phyloP scores from a whole-genome alignment of 2,113 vertebrate genomes.

The Ictalurus punctatus region DNA sequence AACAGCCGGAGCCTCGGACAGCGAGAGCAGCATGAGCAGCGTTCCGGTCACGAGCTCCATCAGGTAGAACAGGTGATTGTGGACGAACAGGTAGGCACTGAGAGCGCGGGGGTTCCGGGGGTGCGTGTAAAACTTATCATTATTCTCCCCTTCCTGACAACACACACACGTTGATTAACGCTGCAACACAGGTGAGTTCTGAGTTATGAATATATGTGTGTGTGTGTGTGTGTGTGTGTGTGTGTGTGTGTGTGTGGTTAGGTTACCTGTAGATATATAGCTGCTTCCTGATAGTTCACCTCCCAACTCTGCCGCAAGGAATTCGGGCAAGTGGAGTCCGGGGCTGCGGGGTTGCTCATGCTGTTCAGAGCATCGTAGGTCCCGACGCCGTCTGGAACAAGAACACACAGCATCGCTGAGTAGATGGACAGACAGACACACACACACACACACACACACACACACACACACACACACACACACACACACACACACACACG shows the following conservation, averaged over 20 bases:
- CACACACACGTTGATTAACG: neutral
- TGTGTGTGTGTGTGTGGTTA: neutral
- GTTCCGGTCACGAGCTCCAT: constrained; percentile 92
- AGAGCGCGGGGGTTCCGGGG: constrained; percentile 88
- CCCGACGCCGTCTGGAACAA: constrained; percentile 72
- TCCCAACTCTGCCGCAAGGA: constrained; percentile 86
- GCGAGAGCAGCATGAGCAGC: constrained; percentile 89
- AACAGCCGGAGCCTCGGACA: constrained; percentile 93
- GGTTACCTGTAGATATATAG: constrained; percentile 95
- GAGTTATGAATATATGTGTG: neutral
- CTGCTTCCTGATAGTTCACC: constrained; percentile 96
- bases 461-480: neutral
- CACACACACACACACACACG: neutral
- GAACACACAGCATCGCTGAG: neutral
- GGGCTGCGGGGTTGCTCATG: constrained; percentile 68
- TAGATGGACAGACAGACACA: neutral
- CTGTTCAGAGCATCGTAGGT: constrained; percentile 73
- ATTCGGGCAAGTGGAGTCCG: constrained; percentile 69
- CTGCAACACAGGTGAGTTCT: neutral
- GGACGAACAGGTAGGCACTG: constrained; percentile 93
- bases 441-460: neutral
- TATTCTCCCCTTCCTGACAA: constrained; percentile 93
- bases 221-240: constrained; percentile 18
- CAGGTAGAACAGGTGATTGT: constrained; percentile 96
- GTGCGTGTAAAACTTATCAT: constrained; percentile 98